Evolutionary conservation across 2,113 vertebrate genomes (phyloP), one percentile per base, ranked within the genome.

Genomic region (Triplophysa tibetana): DNA sequence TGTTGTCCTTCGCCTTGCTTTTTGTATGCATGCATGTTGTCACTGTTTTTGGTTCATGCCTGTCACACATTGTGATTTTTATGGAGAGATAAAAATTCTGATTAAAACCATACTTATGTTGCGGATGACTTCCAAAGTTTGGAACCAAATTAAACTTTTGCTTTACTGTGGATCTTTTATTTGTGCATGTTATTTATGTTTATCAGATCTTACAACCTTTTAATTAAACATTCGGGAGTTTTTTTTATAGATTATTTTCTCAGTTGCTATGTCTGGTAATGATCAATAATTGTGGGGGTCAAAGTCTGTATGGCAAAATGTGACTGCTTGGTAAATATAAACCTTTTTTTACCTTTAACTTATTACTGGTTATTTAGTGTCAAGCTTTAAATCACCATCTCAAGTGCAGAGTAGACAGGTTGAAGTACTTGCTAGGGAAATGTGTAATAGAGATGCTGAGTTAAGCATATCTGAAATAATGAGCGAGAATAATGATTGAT

Each of bases 61-160:
- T 85, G 73, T 70, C 73, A 68, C 64, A 76, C 73, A 73, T 66
- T 78, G 60, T 83, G 63, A 72, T 77, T 81, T 79, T 48, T 64
- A n/a, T 77, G 33, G 56, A 66, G 14, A 78, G 81, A 79, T 29
- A 81, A 83, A 85, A 45, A 54, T 54, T 65, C 24, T 76, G 24
- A 54, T 29, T 38, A 48, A 58, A 23, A 33, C 60, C 19, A 21
- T n/a, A 62, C 72, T 41, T 41, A 33, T 65, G 48, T 9, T 13
- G 7, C 41, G 29, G 21, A 26, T 41, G 19, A n/a, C 60, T 66
- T 79, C 60, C 23, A 75, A 54, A 23, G 23, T 48, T 70, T 26
- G 24, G 3, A 33, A 33, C 17, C 13, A 73, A 41, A 56, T 48
- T n/a, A 45, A 21, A 50, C 11, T 29, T 29, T 29, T 12, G 16